Base-by-base conservation (phyloP, 2,113 vertebrate genomes). In the Kryptolebias marmoratus region DNA sequence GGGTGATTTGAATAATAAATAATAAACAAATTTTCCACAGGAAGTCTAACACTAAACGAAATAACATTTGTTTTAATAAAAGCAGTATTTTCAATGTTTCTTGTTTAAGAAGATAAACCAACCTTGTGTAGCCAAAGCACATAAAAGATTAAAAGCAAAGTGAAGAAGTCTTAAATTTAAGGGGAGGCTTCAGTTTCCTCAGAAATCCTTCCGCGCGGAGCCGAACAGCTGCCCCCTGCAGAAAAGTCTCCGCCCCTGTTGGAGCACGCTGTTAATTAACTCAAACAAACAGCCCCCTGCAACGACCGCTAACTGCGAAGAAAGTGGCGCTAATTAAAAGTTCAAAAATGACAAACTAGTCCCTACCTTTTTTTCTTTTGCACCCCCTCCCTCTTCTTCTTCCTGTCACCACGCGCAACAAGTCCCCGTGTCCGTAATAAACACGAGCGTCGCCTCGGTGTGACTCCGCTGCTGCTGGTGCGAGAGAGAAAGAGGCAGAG, bases 351-450 rank as follows among this genome's bases (percentile, higher is more conserved):
- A 32, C 45, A 5, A 1, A 39, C 11, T 8, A 30, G 22, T n/a
- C 48, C 79, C 36, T 79, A 81, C 65, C 81, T 79, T 52, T 3
- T 16, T 32, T 31, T 36, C 14, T 36, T 22, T 22, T 22, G 22
- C 22, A 22, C 22, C 22, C 22, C 22, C 22, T 22, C 22, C 22
- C 22, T 22, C 12, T 28, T 31, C 50, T 2, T 31, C 64, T 48
- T 54, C 66, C 69, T 69, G 79, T 84, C 88, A 65, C 39, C 48
- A 31, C 75, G 71, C 49, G 82, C 86, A 87, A 88, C 88, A 87
- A 82, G 82, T 87, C 72, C n/a, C 75, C 22, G 22, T 22, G 22
- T 22, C 32, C 18, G 39, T 60, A 64, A 65, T 16, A 48, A 65
- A 57, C 54, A 8, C 31, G 44, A 61, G 12, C 47, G 44, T 32